Evolutionary conservation across 2,888 invertebrate genomes (phyloP), one percentile per base, ranked within the genome.

Genomic region (Napeogenes sylphis): DNA sequence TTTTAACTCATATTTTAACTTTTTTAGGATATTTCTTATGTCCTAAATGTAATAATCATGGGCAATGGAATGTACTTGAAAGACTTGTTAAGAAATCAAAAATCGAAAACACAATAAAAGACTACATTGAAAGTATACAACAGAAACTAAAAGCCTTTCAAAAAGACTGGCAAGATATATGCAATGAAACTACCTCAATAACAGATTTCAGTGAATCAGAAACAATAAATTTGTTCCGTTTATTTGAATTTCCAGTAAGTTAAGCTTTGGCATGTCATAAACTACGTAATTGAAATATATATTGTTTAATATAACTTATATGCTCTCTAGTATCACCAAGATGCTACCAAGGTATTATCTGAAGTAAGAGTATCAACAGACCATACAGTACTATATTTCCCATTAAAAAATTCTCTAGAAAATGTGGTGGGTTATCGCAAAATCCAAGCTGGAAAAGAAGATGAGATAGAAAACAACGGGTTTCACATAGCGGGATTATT

Each of bases 11-110:
- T 21, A 21, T 21, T 21, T 21, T 21, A 21, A 21, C 21, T 21
- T 21, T 21, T 21, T 8, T 77, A 95, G 95, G 95, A 59, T 92
- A 92, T 72, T 95, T 94, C 75, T 76, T 93, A 57, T 96, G 96
- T 74, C 92, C 93, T 33, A 91, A 87, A 68, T 95, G 95, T 75
- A 93, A 93, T 78, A 82, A 92, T n/a, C 91, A 91, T 65, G 94
- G 94, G 3, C 90, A 93, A 33, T 94, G 95, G 93, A 89, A 82
- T 73, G 86, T 84, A 70, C 82, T 94, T 56, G 92, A 93, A 73
- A 87, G 89, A 66, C 80, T 92, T 62, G 75, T 94, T 2, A 90
- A 85, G 65, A 88, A 85, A 74, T 74, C 78, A 2, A 87, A 85
- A 74, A 51, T 83, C 13, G 89, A 87, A 70, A 58, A 78, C 33